phyloP scores from a whole-genome alignment of 1,140 invertebrate species.

The Gonioctena quinquepunctata region DNA sequence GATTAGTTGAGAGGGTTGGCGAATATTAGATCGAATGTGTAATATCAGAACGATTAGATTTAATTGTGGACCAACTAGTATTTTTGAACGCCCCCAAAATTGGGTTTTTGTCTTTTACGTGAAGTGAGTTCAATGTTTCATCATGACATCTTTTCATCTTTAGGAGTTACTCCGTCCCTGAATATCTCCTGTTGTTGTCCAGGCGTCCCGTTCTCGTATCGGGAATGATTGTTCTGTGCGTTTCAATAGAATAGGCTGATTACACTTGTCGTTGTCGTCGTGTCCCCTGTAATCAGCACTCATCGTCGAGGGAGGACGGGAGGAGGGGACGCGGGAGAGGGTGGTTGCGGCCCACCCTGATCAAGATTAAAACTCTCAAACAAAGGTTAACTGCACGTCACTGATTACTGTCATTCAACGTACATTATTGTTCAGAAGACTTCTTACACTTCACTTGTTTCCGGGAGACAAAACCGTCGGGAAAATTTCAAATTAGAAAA shows the following conservation, averaged over 20 bases:
- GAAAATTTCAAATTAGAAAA: not conserved
- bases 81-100: no score
- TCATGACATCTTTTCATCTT: not conserved
- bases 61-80: no score
- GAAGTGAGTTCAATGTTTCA: no score
- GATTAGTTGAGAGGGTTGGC: no score
- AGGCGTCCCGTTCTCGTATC: conserved; percentile 23
- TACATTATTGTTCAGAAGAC: not conserved
- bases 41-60: no score
- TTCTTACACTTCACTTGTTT: not conserved
- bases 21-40: no score
- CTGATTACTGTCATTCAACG: conserved; percentile 13
- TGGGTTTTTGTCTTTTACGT: no score
- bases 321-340: not conserved
- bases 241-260: conserved; percentile 49
- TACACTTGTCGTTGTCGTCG: conserved; percentile 44
- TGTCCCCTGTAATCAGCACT: conserved; percentile 32
- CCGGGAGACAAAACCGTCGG: not conserved
- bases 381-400: conserved; percentile 45
- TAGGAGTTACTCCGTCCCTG: not conserved
- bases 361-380: conserved; percentile 43
- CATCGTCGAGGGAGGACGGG: not conserved
- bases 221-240: conserved; percentile 39
- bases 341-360: conserved; percentile 22
- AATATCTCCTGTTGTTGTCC: not conserved